A percentile compares a stretch with the other conserved stretches of the same genome.
Conservation (phyloP, 2,888 invertebrate species). For the Netelia melanura region DNA sequence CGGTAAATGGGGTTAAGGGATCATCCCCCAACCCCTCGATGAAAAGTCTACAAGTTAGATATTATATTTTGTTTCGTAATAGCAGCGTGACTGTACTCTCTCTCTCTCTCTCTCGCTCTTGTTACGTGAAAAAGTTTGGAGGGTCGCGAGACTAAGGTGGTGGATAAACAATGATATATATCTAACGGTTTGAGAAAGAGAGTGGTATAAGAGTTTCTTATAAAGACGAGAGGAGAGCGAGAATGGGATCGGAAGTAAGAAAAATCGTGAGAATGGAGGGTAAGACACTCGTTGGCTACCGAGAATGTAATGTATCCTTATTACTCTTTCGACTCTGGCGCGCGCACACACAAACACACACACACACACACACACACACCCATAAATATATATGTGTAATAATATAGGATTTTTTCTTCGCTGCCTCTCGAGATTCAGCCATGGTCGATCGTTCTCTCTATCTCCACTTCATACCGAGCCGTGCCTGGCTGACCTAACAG, state of each 20-base stretch:
- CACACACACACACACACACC: background rate
- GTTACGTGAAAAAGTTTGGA: conserved; percentile 49
- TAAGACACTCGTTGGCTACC: conserved; percentile 25
- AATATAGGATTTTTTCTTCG: conserved; percentile 13
- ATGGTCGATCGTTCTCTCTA: conserved; percentile 3
- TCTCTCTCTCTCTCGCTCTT: background rate
- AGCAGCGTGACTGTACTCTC: background rate
- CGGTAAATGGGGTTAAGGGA: conserved; percentile 43
- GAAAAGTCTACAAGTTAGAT: conserved; percentile 43
- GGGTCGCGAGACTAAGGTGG: conserved; percentile 8
- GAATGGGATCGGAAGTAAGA: conserved; percentile 32
- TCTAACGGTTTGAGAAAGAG: conserved; percentile 10
- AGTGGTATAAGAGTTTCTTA: conserved; percentile 30
- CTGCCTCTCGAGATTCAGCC: conserved; percentile 23
- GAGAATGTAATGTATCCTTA: conserved; percentile 72
- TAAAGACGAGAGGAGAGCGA: conserved; percentile 7
- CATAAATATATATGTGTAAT: background rate
- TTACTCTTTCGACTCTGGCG: conserved; percentile 74
- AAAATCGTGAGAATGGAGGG: conserved; percentile 47
- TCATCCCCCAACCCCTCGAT: conserved; percentile 14
- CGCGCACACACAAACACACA: background rate
- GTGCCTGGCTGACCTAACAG: conserved; percentile 17
- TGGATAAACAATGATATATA: conserved; percentile 36
- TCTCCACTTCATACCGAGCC: conserved; percentile 34
- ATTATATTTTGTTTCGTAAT: conserved; percentile 50